phyloP scores from a whole-genome alignment of 2,888 invertebrate species.

The Odontocolon sp. region DNA sequence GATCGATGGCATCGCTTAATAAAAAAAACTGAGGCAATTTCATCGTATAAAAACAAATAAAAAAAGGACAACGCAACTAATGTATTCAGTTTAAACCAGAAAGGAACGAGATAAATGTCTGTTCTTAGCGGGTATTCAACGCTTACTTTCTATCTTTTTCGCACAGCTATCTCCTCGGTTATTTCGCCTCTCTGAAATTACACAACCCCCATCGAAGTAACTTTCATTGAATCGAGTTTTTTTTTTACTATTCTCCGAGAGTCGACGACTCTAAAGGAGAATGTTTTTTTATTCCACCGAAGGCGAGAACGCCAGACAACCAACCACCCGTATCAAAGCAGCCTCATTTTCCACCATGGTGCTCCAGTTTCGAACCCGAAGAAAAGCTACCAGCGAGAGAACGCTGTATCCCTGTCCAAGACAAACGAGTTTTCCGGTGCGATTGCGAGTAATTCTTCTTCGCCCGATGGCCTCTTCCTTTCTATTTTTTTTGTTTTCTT shows the following conservation, averaged over 20 bases:
- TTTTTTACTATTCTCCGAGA: neutral
- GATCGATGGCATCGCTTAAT: neutral
- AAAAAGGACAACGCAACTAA: neutral
- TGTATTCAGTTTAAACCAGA: neutral
- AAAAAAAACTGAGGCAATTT: neutral
- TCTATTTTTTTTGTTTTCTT: neutral
- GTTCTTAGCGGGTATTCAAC: neutral
- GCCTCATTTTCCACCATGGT: slow-evolving; percentile 32
- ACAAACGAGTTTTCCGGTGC: slow-evolving; percentile 17
- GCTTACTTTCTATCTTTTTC: too few species aligned
- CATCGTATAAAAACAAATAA: neutral
- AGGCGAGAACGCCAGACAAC: neutral
- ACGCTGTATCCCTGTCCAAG: neutral
- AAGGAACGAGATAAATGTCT: neutral
- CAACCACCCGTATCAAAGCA: slow-evolving; percentile 23
- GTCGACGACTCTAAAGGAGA: neutral
- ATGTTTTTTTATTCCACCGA: slow-evolving; percentile 16
- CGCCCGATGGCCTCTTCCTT: neutral
- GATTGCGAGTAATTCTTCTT: slow-evolving; percentile 26
- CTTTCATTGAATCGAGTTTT: slow-evolving; percentile 21
- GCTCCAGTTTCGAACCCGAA: slow-evolving; percentile 21
- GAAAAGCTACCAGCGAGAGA: neutral
- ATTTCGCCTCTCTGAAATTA: neutral
- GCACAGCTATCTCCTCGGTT: too few species aligned
- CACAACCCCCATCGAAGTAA: neutral